Evolutionary conservation across 2,113 vertebrate genomes (phyloP).

Genomic region (Rattus norvegicus): DNA sequence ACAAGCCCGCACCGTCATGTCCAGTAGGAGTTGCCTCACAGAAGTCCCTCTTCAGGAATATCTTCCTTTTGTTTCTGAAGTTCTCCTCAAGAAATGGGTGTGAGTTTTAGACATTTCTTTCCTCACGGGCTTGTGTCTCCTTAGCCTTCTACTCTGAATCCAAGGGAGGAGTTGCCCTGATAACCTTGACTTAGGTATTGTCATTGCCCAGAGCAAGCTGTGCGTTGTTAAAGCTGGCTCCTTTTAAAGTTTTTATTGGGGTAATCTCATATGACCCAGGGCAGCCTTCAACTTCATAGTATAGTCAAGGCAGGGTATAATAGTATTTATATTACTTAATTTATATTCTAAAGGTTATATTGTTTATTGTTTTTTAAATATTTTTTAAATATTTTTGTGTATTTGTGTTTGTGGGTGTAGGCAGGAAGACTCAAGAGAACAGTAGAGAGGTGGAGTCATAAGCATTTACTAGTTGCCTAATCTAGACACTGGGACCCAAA

Average conservation of each 20-base stretch:
- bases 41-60: neutral
- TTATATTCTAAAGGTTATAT: neutral
- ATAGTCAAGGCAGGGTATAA: neutral
- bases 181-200: neutral
- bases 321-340: neutral
- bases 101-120: neutral
- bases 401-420: neutral
- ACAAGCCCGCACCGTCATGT: no score
- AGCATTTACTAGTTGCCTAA: neutral
- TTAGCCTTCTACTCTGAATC: constrained; percentile 1
- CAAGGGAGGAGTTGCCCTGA: neutral
- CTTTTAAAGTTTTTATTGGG: neutral
- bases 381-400: neutral
- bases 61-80: neutral
- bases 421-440: neutral
- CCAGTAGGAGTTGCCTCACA: neutral
- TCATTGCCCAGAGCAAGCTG: neutral
- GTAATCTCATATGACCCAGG: neutral
- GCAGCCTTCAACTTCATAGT: neutral
- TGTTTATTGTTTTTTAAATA: neutral
- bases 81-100: neutral
- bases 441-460: neutral
- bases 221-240: neutral
- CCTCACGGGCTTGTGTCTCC: neutral
- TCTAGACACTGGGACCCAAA: neutral